Conservation (phyloP, 2,797 vertebrate genomes). For the Myotis myotis region DNA sequence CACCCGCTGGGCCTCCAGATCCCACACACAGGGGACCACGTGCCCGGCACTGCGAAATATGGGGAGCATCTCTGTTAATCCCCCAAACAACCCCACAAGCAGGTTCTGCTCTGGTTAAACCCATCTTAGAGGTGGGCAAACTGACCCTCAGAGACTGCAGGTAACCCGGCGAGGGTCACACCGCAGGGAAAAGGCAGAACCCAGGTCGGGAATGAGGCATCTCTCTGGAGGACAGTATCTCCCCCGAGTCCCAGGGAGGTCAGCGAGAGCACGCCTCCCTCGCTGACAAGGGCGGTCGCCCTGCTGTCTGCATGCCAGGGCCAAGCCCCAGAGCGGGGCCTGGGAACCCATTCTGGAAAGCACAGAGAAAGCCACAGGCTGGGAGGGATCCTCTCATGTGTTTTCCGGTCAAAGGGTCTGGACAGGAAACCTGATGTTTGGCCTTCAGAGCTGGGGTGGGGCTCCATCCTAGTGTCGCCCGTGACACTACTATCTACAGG, state of each 20-base stretch:
- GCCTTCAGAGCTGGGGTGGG: accelerated
- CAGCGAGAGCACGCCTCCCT: accelerated
- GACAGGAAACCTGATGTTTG: neutral
- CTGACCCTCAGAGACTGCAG: accelerated
- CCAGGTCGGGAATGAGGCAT: neutral
- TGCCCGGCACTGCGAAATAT: accelerated
- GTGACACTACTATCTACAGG: neutral
- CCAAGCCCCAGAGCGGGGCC: neutral
- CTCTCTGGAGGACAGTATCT: neutral
- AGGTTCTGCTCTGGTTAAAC: neutral
- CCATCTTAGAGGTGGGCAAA: neutral
- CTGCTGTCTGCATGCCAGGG: neutral
- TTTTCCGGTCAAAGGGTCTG: neutral
- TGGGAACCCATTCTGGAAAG: neutral
- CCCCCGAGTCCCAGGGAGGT: accelerated
- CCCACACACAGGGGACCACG: accelerated
- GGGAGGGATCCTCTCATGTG: neutral
- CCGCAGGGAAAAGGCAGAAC: neutral
- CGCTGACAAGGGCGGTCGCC: accelerated
- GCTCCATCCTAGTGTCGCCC: neutral
- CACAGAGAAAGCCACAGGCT: neutral
- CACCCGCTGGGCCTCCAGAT: neutral
- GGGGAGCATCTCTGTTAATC: neutral
- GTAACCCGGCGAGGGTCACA: neutral
- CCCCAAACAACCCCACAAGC: neutral